phyloP scores from a whole-genome alignment of 2,888 invertebrate genomes.

The Zygaena filipendulae region DNA sequence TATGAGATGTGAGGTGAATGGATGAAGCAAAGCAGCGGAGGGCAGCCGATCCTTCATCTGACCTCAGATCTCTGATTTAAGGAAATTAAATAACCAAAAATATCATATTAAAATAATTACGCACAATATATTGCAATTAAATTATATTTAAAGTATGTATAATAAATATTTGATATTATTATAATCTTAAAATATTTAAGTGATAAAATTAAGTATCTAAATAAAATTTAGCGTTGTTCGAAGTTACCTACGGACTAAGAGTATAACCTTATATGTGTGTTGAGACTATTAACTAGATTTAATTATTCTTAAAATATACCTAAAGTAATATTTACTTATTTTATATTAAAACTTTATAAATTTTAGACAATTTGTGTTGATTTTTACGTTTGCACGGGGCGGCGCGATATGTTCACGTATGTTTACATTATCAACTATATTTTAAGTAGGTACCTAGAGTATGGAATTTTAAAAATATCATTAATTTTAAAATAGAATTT shows the following conservation, averaged over 20 bases:
- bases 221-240: too few species aligned
- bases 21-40: too few species aligned
- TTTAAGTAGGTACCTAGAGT: too few species aligned
- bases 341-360: slow-evolving; percentile 15
- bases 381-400: slow-evolving; percentile 44
- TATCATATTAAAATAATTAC: slow-evolving; percentile 8
- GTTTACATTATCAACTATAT: slow-evolving; percentile 45
- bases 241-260: too few species aligned
- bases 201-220: too few species aligned
- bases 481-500: slow-evolving; percentile 11
- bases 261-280: too few species aligned
- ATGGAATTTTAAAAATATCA: too few species aligned
- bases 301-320: slow-evolving; percentile 19
- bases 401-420: slow-evolving; percentile 63
- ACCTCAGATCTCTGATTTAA: too few species aligned
- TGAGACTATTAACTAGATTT: slow-evolving; percentile 15
- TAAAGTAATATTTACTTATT: slow-evolving; percentile 17
- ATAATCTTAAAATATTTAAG: slow-evolving; percentile 5
- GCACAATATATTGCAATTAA: slow-evolving; percentile 10
- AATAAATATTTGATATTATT: slow-evolving; percentile 1
- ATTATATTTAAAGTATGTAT: background rate
- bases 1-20: too few species aligned
- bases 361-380: slow-evolving; percentile 35
- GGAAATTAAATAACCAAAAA: slow-evolving; percentile 1
- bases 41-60: too few species aligned